Percentiles rank a stretch among this genome's conserved stretches.
Conservation (phyloP, 1,140 invertebrate species). For the Drosophila dunni region DNA sequence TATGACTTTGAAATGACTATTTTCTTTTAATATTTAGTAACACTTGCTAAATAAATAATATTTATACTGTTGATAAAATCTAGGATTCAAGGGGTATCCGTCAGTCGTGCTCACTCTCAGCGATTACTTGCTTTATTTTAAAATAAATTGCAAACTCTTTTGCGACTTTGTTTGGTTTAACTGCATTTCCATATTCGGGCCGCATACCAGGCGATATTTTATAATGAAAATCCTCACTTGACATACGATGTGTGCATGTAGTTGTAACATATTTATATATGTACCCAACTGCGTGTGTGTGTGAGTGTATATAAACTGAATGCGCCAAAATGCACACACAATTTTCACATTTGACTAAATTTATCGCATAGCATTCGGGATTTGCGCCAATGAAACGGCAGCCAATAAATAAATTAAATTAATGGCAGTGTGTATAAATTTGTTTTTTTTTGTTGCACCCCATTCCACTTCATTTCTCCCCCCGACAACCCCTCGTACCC, state of each 20-base stretch:
- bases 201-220: slow-evolving; percentile 70
- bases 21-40: neutral
- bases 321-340: slow-evolving; percentile 79
- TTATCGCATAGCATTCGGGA: slow-evolving; percentile 75
- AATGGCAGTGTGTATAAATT: slow-evolving; percentile 63
- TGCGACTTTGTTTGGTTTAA: slow-evolving; percentile 55
- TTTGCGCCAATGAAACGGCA: slow-evolving; percentile 75
- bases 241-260: slow-evolving; percentile 44
- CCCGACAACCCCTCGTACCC: neutral
- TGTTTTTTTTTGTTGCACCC: slow-evolving; percentile 38
- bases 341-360: slow-evolving; percentile 84
- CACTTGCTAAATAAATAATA: too few relatives aligned
- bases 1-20: neutral
- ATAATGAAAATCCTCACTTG: slow-evolving; percentile 80
- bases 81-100: slow-evolving; percentile 4
- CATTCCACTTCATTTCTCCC: neutral
- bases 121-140: slow-evolving; percentile 58
- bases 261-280: slow-evolving; percentile 6
- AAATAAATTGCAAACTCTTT: slow-evolving; percentile 82
- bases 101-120: neutral
- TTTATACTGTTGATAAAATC: too few relatives aligned
- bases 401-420: slow-evolving; percentile 84
- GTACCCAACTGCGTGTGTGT: slow-evolving; percentile 11
- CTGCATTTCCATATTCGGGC: slow-evolving; percentile 47
- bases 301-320: slow-evolving; percentile 33